phyloP scores from a whole-genome alignment of 2,113 vertebrate genomes.

The Otolemur garnettii region DNA sequence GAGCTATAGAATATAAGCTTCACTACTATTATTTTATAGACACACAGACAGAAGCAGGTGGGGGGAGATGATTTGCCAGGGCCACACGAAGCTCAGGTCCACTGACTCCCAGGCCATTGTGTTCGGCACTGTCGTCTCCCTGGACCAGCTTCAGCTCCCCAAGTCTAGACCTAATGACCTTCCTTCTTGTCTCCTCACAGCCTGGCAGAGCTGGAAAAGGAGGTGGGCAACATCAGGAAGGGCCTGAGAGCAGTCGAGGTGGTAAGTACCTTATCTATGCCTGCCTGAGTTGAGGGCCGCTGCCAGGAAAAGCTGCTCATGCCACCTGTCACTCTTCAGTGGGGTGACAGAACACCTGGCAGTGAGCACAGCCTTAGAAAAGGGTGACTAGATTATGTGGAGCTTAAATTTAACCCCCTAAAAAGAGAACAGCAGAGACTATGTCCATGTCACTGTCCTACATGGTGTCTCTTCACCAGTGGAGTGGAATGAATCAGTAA shows the following conservation, averaged over 20 bases:
- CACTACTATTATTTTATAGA: background rate
- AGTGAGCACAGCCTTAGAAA: background rate
- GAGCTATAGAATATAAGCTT: background rate
- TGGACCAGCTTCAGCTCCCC: background rate
- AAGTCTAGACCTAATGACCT: background rate
- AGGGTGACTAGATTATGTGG: background rate
- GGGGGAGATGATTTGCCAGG: background rate
- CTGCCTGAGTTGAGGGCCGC: background rate
- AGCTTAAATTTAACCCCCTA: background rate
- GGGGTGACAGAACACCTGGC: background rate
- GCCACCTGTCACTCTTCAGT: background rate
- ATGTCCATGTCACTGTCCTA: no score
- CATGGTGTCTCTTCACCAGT: background rate
- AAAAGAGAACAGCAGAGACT: background rate
- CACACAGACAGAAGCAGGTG: background rate
- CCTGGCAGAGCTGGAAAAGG: slow-evolving; percentile 96
- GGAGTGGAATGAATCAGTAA: background rate
- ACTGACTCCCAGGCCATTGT: background rate
- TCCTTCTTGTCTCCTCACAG: slow-evolving; percentile 84
- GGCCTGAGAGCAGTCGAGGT: slow-evolving; percentile 95
- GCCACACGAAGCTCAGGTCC: no score
- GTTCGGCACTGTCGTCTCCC: background rate
- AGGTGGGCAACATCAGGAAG: slow-evolving; percentile 93
- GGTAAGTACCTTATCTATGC: slow-evolving; percentile 88
- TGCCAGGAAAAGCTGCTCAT: background rate